Conservation (phyloP, 2,888 invertebrate species). For the Sminthurides aquaticus region DNA sequence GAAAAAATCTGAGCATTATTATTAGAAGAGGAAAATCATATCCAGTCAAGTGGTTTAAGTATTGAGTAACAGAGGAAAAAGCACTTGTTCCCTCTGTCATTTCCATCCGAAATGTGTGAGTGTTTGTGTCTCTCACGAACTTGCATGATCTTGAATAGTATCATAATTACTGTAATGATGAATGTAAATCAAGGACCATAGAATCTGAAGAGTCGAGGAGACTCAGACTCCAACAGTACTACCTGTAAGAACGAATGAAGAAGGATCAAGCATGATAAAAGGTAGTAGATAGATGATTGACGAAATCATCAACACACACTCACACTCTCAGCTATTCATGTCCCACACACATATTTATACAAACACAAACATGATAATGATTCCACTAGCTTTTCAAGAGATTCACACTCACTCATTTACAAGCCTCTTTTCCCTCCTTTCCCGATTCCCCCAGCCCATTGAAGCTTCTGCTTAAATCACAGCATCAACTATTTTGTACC, state of each 20-base stretch:
- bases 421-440: no score
- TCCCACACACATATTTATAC: not conserved
- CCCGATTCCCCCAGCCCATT: no score
- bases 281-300: not conserved
- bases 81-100: not conserved
- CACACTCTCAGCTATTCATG: not conserved
- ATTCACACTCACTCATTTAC: no score
- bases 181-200: slow-evolving; percentile 1
- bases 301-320: slow-evolving; percentile 4
- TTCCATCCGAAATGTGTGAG: not conserved
- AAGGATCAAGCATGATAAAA: no score
- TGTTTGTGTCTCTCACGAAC: slow-evolving; percentile 1
- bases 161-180: slow-evolving; percentile 10
- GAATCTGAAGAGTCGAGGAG: not conserved
- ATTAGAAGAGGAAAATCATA: not conserved
- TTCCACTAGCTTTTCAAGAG: no score
- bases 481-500: no score
- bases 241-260: no score
- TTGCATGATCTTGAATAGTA: slow-evolving; percentile 2
- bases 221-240: no score
- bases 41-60: not conserved
- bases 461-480: no score
- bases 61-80: no score
- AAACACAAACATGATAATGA: not conserved
- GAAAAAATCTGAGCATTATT: no score